Evolutionary conservation across 2,113 vertebrate species (phyloP).

Genomic region (Dicerorhinus sumatrensis): DNA sequence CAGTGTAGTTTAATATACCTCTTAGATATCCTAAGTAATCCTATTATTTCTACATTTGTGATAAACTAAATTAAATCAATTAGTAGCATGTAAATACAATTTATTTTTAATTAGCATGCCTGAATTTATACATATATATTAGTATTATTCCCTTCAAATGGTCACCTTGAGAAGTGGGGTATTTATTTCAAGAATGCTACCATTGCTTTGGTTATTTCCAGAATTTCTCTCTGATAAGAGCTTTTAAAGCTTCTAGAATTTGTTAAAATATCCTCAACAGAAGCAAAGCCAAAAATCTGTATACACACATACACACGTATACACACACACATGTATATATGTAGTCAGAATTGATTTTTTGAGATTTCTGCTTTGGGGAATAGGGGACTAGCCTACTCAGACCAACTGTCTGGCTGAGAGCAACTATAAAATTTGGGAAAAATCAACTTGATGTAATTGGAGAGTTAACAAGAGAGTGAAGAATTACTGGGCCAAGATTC

Average conservation of each 20-base stretch:
- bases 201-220: not conserved
- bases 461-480: not conserved
- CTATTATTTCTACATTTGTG: not conserved
- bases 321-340: not conserved
- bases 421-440: not conserved
- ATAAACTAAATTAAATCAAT: not conserved
- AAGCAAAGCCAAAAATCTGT: slow-evolving; percentile 31
- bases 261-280: not conserved
- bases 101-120: slow-evolving; percentile 43
- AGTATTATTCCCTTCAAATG: not conserved
- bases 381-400: not conserved
- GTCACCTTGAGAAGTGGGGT: not conserved
- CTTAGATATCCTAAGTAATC: not conserved
- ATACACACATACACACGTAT: not conserved
- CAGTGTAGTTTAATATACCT: not conserved
- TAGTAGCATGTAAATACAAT: not conserved
- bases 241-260: not conserved
- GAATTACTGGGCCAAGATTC: not conserved
- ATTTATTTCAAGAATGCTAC: not conserved
- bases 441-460: not conserved
- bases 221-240: slow-evolving; percentile 21
- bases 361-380: not conserved
- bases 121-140: not conserved
- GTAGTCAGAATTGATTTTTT: not conserved
- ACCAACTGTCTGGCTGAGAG: not conserved